Evolutionary conservation across 2,888 invertebrate species (phyloP), one percentile per base, ranked within the genome.

Genomic region (Odontocerum albicorne): DNA sequence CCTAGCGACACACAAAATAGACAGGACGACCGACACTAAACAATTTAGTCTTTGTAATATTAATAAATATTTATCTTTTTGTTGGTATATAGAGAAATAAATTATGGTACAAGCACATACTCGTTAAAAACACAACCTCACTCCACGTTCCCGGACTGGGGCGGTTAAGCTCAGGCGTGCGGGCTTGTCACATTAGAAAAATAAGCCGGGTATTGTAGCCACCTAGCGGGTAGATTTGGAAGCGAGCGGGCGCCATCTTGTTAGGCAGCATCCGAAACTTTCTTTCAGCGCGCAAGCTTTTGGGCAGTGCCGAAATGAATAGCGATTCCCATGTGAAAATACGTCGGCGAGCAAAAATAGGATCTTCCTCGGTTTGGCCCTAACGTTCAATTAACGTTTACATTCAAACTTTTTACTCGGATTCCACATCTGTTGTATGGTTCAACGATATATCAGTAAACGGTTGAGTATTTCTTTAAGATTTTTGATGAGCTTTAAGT

Each of bases 141-240:
- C 47, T 47, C 47, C 47, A 42, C 33, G 22, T 35, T 32, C 21
- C 53, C 45, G 49, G 49, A 51, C 53, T 49, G 50, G 43, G 52
- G 54, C 60, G 59, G 63, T 72, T 74, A 73, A 74, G 67, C 66
- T 32, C 19, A 31, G 20, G 45, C 21, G 47, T 20, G 35, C 15
- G 36, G 22, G 32, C 31, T 31, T 36, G 47, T 45, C 47, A 40
- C 53, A 40, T 32, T 33, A 22, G 53, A 39, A 39, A 40, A 33
- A 42, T 16, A 36, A 39, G 33, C 47, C 46, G 40, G 53, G 47
- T 54, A 54, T 38, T 45, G 52, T 36, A 36, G 22, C 27, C 53
- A 38, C 47, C 53, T 54, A 54, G 53, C 53, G 53, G 53, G 32
- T 22, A 47, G 42, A 33, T 39, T 19, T 21, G n/a, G 40, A 54